Percentiles rank a stretch among this genome's conserved stretches.
Conservation (phyloP, 1,140 invertebrate genomes). For the Zaprionus africanus region DNA sequence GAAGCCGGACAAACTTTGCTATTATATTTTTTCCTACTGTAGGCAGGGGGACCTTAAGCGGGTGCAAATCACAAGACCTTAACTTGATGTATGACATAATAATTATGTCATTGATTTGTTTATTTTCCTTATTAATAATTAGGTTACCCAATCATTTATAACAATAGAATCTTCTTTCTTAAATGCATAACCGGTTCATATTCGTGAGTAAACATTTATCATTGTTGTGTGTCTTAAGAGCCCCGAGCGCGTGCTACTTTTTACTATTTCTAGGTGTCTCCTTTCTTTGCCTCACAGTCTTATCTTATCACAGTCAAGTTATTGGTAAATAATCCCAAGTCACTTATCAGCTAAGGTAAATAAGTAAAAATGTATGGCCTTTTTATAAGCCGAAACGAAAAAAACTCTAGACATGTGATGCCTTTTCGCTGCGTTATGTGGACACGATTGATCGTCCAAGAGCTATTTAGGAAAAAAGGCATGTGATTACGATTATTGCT, state of each 20-base stretch:
- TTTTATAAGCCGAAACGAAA: slow-evolving; percentile 52
- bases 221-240: slow-evolving; percentile 4
- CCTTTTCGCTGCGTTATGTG: slow-evolving; percentile 10
- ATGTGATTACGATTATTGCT: slow-evolving; percentile 67
- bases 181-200: neutral
- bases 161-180: slow-evolving; percentile 9
- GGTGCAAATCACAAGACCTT: slow-evolving; percentile 69
- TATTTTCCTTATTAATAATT: slow-evolving; percentile 18
- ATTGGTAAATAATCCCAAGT: slow-evolving; percentile 75
- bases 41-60: neutral
- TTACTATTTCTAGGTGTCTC: slow-evolving; percentile 27
- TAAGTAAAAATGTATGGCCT: slow-evolving; percentile 51
- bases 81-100: slow-evolving; percentile 63
- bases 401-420: slow-evolving; percentile 64
- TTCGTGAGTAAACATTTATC: slow-evolving; percentile 25
- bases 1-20: slow-evolving; percentile 34
- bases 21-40: slow-evolving; percentile 14
- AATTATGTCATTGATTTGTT: slow-evolving; percentile 62
- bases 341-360: slow-evolving; percentile 63
- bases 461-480: slow-evolving; percentile 43
- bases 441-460: slow-evolving; percentile 63
- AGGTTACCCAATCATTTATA: neutral
- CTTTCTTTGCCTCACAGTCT: slow-evolving; percentile 30
- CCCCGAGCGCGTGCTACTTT: slow-evolving; percentile 55
- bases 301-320: slow-evolving; percentile 71